Evolutionary conservation across 1,140 invertebrate genomes (phyloP).

Genomic region (Chlorops oryzae): DNA sequence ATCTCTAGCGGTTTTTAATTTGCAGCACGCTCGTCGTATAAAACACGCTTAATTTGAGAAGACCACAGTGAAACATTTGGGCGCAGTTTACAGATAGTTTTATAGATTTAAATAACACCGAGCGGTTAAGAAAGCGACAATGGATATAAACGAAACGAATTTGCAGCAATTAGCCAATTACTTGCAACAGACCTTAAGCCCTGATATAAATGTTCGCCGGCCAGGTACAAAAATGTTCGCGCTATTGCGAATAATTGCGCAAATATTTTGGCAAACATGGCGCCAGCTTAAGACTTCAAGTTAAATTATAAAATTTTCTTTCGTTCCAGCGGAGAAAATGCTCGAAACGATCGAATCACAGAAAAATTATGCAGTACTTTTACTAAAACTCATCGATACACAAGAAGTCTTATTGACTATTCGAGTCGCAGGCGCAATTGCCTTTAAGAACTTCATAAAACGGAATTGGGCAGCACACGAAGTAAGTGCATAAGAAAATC

Average conservation of each 20-base stretch:
- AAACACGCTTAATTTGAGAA: too few relatives aligned
- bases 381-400: slow-evolving; percentile 80
- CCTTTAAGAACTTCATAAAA: slow-evolving; percentile 96
- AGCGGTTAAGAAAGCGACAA: too few relatives aligned
- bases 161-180: slow-evolving; percentile 73
- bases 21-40: too few relatives aligned
- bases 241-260: neutral
- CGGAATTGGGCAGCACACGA: slow-evolving; percentile 70
- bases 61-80: too few relatives aligned
- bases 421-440: slow-evolving; percentile 79
- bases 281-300: neutral
- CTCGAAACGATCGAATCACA: slow-evolving; percentile 84
- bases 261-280: neutral
- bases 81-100: too few relatives aligned
- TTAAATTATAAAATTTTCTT: slow-evolving; percentile 1
- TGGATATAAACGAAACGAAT: slow-evolving; percentile 81
- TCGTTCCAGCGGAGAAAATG: slow-evolving; percentile 80
- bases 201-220: slow-evolving; percentile 70
- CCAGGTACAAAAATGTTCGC: slow-evolving; percentile 60
- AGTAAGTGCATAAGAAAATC: slow-evolving; percentile 6
- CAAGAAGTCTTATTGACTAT: slow-evolving; percentile 71
- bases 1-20: too few relatives aligned
- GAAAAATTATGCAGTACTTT: slow-evolving; percentile 82
- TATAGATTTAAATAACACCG: slow-evolving; percentile 13
- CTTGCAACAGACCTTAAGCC: slow-evolving; percentile 82